Conservation (phyloP, 2,113 vertebrate genomes). For the Scophthalmus maximus region DNA sequence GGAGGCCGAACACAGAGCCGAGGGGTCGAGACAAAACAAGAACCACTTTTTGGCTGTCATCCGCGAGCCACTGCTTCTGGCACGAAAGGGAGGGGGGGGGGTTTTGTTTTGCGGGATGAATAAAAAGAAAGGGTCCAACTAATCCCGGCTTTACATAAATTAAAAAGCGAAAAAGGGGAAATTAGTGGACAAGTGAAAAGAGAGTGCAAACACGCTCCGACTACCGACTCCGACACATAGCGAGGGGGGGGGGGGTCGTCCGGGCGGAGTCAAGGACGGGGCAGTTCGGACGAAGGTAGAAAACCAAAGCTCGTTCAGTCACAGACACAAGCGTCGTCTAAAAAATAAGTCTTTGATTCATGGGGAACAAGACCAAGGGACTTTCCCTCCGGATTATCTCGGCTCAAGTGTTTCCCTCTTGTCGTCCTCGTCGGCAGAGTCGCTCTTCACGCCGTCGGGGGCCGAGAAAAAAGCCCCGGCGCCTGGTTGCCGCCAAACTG, state of each 20-base stretch:
- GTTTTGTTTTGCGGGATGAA: slow-evolving; percentile 57
- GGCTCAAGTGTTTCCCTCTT: no score
- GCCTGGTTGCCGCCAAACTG: slow-evolving; percentile 7
- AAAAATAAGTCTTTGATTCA: slow-evolving; percentile 64
- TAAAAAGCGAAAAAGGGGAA: slow-evolving; percentile 37
- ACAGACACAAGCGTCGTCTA: slow-evolving; percentile 45
- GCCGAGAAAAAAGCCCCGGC: no score
- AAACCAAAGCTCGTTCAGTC: slow-evolving; percentile 42
- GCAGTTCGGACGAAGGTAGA: slow-evolving; percentile 40
- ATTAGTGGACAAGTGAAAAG: slow-evolving; percentile 46
- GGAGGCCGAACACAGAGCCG: slow-evolving; percentile 52
- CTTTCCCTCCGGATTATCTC: no score
- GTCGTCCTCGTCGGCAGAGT: no score
- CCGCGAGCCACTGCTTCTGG: slow-evolving; percentile 43
- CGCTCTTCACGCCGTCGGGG: slow-evolving; percentile 12
- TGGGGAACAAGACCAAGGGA: slow-evolving; percentile 18
- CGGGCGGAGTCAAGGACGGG: slow-evolving; percentile 37
- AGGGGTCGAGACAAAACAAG: slow-evolving; percentile 44
- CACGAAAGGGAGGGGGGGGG: slow-evolving; percentile 19
- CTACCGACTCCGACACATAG: slow-evolving; percentile 30
- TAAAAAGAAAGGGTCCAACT: slow-evolving; percentile 60
- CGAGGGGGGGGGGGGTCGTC: slow-evolving; percentile 19
- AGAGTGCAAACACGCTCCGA: slow-evolving; percentile 57
- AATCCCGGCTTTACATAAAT: slow-evolving; percentile 73
- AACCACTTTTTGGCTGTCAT: slow-evolving; percentile 44